Evolutionary conservation across 2,113 vertebrate genomes (phyloP).

Genomic region (Acrocephalus kingi): DNA sequence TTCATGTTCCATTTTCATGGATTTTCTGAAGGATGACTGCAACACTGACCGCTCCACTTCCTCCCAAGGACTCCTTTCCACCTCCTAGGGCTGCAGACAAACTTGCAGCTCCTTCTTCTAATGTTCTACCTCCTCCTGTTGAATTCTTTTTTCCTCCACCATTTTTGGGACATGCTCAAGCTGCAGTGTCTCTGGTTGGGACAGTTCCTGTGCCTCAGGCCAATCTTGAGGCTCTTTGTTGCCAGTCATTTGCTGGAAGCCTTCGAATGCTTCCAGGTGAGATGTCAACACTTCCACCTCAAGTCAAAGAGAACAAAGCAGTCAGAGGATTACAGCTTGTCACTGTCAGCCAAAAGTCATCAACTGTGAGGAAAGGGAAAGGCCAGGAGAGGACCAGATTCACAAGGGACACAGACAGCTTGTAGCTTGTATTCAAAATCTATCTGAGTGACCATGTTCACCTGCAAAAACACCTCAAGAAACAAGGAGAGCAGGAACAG

Average conservation of each 20-base stretch:
- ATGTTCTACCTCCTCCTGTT: neutral
- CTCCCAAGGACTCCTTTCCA: too few relatives aligned
- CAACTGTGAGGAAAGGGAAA: neutral
- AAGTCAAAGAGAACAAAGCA: neutral
- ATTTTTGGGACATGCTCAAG: rapidly evolving
- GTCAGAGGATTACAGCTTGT: neutral
- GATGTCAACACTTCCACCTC: neutral
- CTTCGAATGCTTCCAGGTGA: neutral
- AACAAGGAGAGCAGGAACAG: neutral
- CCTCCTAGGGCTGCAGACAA: neutral
- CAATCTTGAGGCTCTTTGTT: rapidly evolving
- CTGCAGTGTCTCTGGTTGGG: neutral
- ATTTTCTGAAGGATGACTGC: neutral
- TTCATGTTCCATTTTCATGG: neutral
- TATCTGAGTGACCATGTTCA: too few relatives aligned
- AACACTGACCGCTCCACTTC: neutral
- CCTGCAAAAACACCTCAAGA: neutral
- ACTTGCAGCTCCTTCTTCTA: neutral
- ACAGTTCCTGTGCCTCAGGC: rapidly evolving
- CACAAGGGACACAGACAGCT: neutral
- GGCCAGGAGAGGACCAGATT: neutral
- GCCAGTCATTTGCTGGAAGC: neutral
- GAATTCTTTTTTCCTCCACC: neutral
- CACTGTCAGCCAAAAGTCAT: neutral
- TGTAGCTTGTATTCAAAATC: too few relatives aligned